Percentiles rank a stretch among this genome's conserved stretches.
Conservation (phyloP, 2,113 vertebrate genomes). For the Pangasianodon gigas region DNA sequence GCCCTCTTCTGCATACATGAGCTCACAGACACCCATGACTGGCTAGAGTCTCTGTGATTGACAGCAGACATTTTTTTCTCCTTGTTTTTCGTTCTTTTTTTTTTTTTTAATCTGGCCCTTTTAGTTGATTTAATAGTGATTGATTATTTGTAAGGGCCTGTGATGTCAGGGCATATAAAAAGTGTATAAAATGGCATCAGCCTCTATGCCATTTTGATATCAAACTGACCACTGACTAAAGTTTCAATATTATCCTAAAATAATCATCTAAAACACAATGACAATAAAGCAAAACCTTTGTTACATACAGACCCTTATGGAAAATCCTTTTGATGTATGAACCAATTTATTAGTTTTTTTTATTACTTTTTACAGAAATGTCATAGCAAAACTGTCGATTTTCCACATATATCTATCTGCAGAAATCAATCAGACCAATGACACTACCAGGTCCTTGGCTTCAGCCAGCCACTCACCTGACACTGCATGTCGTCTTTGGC, state of each 20-base stretch:
- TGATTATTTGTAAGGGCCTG: not conserved
- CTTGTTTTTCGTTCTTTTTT: too few relatives aligned
- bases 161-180: not conserved
- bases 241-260: not conserved
- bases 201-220: not conserved
- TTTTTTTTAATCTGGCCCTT: too few relatives aligned
- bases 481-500: constrained; percentile 79
- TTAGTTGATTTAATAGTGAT: too few relatives aligned
- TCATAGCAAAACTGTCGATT: not conserved
- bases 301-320: not conserved
- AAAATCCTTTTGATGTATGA: not conserved
- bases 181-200: not conserved
- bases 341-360: not conserved
- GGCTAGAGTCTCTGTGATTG: not conserved
- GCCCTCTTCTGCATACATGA: not conserved
- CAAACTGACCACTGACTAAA: not conserved
- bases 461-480: constrained; percentile 74
- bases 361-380: not conserved
- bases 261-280: not conserved
- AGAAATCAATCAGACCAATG: not conserved
- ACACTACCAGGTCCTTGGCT: not conserved
- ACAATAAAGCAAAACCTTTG: too few relatives aligned
- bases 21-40: not conserved
- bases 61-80: not conserved
- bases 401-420: not conserved